These are phyloP conservation scores for Arenaria interpres DNA, from an alignment of 2,113 vertebrate species.

Conservation along the genomic window DNA sequence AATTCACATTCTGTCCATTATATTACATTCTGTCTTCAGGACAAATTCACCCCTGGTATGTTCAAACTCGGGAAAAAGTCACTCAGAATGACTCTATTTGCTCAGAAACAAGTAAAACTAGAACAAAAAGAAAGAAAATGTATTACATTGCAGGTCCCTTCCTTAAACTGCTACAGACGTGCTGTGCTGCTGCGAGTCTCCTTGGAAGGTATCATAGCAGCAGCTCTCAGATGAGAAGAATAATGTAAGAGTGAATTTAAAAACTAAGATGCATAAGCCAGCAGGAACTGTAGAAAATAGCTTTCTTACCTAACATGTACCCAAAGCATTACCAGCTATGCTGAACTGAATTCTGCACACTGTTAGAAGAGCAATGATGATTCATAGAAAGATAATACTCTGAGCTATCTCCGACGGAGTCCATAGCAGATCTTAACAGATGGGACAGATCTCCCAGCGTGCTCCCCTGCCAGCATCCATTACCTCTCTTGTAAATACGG, in stretches of 20 bases:
- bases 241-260: not conserved
- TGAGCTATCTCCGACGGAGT: not conserved
- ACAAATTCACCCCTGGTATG: not conserved
- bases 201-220: not conserved
- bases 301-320: conserved; percentile 29
- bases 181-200: not conserved
- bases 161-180: not conserved
- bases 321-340: not conserved
- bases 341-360: conserved; percentile 5
- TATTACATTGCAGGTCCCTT: not conserved
- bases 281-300: conserved; percentile 34
- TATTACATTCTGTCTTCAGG: conserved; percentile 1
- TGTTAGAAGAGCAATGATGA: conserved; percentile 34
- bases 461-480: conserved; percentile 56
- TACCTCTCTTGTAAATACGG: conserved; percentile 16
- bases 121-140: not conserved
- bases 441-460: conserved; percentile 35
- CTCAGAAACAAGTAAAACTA: conserved; percentile 4
- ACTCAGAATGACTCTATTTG: not conserved
- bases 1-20: conserved; percentile 30
- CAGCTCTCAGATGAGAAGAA: not conserved
- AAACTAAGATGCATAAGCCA: not conserved
- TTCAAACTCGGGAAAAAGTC: not conserved
- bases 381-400: conserved; percentile 59
- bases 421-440: conserved; percentile 38